Evolutionary conservation across 2,888 invertebrate genomes (phyloP).

Genomic region (Boloria selene): DNA sequence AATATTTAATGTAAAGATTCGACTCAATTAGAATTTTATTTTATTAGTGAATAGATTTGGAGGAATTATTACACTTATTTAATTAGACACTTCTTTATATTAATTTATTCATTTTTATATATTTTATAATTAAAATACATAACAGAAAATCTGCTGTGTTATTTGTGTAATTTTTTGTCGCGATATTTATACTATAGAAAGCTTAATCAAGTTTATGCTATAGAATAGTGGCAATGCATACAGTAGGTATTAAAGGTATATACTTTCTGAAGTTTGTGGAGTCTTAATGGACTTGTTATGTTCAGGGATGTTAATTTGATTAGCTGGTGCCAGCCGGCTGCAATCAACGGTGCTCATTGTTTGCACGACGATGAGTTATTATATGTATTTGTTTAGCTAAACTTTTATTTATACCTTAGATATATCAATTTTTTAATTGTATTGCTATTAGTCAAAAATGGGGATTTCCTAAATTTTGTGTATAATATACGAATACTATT

Average conservation of each 20-base stretch:
- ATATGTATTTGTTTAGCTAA: neutral
- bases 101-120: no score
- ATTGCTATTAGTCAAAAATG: no score
- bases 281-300: conserved; percentile 73
- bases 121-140: no score
- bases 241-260: conserved; percentile 26
- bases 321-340: conserved; percentile 55
- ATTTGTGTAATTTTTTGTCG: no score
- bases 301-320: conserved; percentile 74
- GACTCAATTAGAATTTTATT: no score
- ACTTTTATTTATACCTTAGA: neutral
- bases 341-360: conserved; percentile 69
- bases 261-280: conserved; percentile 57
- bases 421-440: neutral
- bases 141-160: no score
- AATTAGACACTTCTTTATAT: no score
- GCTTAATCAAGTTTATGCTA: conserved; percentile 1
- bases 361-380: conserved; percentile 31
- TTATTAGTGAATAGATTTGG: no score
- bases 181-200: neutral
- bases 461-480: no score
- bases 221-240: conserved; percentile 29
- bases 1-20: no score
- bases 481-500: no score
- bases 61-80: no score